Conservation (phyloP, 2,797 vertebrate species). For the Odontamblyopus lacepedii region DNA sequence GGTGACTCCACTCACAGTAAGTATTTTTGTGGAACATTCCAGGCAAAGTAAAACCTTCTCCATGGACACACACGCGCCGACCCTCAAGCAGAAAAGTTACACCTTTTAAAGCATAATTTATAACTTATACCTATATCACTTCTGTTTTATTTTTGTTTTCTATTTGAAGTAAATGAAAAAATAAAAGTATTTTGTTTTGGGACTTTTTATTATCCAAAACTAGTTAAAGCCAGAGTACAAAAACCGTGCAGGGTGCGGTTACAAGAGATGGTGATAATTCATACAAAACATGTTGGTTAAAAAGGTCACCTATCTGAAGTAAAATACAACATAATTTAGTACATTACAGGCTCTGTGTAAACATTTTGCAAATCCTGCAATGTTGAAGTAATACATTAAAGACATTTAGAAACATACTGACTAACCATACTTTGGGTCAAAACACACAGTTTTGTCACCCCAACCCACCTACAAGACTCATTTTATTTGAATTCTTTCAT, state of each 20-base stretch:
- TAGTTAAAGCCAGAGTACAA: slow-evolving; percentile 26
- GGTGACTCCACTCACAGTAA: too few species aligned
- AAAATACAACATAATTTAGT: neutral
- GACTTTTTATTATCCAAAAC: slow-evolving; percentile 56
- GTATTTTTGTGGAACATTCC: too few species aligned
- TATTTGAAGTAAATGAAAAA: neutral
- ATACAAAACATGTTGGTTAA: slow-evolving; percentile 25
- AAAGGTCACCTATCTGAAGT: slow-evolving; percentile 12
- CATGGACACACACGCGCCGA: too few species aligned
- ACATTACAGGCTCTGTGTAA: neutral
- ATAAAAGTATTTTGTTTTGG: neutral
- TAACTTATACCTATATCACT: neutral
- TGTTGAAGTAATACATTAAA: neutral
- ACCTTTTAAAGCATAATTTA: too few species aligned
- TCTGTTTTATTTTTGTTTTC: neutral
- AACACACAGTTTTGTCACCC: neutral
- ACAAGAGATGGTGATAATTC: slow-evolving; percentile 15
- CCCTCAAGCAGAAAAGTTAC: too few species aligned
- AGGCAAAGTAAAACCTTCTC: too few species aligned
- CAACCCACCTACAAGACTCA: neutral
- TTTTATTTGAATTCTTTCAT: neutral
- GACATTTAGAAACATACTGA: neutral
- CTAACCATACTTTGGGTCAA: neutral
- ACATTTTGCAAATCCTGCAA: slow-evolving; percentile 1
- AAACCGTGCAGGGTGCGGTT: slow-evolving; percentile 20